phyloP scores from a whole-genome alignment of 2,888 invertebrate species.

The Hololepta plana region DNA sequence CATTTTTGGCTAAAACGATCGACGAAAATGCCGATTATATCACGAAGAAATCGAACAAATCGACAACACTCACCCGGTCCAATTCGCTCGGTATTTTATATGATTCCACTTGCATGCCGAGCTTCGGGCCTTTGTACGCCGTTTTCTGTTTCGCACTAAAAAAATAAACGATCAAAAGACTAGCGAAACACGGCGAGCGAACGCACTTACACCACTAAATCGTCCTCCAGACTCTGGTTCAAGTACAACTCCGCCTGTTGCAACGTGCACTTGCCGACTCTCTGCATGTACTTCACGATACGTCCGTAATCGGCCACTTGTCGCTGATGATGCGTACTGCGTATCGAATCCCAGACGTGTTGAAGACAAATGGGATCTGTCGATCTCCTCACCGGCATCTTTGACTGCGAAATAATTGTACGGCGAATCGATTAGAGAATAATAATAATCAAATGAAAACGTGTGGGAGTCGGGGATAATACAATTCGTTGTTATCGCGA shows the following conservation, averaged over 20 bases:
- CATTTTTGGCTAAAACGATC: conserved; percentile 23
- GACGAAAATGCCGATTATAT: conserved; percentile 5
- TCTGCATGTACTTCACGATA: conserved; percentile 21
- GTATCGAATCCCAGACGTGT: conserved; percentile 25
- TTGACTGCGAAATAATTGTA: too few species aligned
- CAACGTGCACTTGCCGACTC: conserved; percentile 15
- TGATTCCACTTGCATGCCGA: too few species aligned
- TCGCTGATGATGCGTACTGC: conserved; percentile 15
- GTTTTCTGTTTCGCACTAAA: conserved; percentile 11
- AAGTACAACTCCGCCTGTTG: conserved; percentile 20
- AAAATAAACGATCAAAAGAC: conserved; percentile 7
- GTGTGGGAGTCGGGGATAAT: too few species aligned
- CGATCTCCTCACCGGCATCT: conserved; percentile 23
- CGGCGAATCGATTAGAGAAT: too few species aligned
- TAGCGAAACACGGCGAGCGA: conserved; percentile 3
- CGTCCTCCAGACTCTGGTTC: conserved; percentile 20
- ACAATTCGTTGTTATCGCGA: too few species aligned
- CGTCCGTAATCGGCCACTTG: conserved; percentile 17
- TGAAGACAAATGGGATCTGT: conserved; percentile 23
- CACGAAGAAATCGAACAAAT: background rate
- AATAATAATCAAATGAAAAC: too few species aligned
- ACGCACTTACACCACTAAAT: conserved; percentile 20
- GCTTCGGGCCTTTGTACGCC: conserved; percentile 10
- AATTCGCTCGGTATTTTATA: background rate
- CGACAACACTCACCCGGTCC: background rate